phyloP scores from a whole-genome alignment of 1,140 invertebrate genomes.

The Lucilia cuprina region DNA sequence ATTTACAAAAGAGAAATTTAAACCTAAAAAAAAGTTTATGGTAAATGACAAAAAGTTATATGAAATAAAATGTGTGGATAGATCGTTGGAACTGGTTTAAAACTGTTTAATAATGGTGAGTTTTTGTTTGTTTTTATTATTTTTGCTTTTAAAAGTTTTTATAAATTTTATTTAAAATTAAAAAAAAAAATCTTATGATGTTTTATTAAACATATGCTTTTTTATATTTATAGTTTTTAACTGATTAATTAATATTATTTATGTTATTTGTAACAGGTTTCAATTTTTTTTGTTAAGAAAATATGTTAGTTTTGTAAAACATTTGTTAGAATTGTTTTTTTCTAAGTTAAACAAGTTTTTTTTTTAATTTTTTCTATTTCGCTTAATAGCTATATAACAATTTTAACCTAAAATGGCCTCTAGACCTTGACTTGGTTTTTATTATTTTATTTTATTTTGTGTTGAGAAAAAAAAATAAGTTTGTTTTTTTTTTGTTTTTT shows the following conservation, averaged over 20 bases:
- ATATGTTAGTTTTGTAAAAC: no score
- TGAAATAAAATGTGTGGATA: neutral
- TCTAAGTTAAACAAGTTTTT: neutral
- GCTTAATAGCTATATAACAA: neutral
- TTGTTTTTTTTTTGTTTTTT: no score
- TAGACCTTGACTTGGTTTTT: conserved; percentile 22
- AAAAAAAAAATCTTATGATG: neutral
- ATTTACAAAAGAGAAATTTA: neutral
- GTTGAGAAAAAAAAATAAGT: no score
- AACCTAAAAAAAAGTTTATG: neutral
- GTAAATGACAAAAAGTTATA: neutral
- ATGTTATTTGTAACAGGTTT: neutral
- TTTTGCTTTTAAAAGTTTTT: no score
- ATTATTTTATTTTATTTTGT: neutral
- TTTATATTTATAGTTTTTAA: no score
- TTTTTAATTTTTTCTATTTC: neutral
- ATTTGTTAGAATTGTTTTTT: no score
- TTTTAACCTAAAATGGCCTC: conserved; percentile 20
- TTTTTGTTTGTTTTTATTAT: neutral
- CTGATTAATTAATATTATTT: neutral
- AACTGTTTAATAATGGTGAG: neutral
- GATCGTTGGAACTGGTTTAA: neutral
- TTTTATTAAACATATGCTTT: no score
- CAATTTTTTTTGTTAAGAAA: neutral
- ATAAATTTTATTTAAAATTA: neutral